Conservation (phyloP, 1,140 invertebrate genomes). For the Tribolium madens region DNA sequence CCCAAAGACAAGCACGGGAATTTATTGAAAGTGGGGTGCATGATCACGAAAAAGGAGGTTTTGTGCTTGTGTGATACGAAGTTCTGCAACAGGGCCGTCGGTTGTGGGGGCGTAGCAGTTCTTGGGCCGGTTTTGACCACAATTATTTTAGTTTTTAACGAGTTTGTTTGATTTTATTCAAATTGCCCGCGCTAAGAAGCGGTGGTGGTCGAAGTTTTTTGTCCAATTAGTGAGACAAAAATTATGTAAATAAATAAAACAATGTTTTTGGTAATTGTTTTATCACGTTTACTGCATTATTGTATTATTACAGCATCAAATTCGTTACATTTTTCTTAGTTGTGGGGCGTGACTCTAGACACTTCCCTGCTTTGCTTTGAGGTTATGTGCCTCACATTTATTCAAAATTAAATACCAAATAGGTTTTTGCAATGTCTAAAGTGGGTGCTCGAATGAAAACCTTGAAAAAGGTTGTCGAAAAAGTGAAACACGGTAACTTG, state of each 20-base stretch:
- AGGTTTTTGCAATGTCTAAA: slow-evolving; percentile 76
- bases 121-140: neutral
- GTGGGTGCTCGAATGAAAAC: slow-evolving; percentile 73
- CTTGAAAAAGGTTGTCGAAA: slow-evolving; percentile 77
- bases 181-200: too few species aligned
- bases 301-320: too few species aligned
- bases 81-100: slow-evolving; percentile 6
- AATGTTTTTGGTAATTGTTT: too few species aligned
- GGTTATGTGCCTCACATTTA: neutral
- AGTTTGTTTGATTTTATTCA: too few species aligned
- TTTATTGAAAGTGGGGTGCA: slow-evolving; percentile 30
- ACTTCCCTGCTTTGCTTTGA: neutral
- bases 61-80: slow-evolving; percentile 25
- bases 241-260: too few species aligned
- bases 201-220: too few species aligned
- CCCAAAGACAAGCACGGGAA: slow-evolving; percentile 32
- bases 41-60: neutral
- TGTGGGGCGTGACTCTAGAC: too few species aligned
- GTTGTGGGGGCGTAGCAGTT: neutral
- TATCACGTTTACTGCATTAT: too few species aligned
- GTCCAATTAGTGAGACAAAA: too few species aligned
- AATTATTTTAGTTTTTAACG: neutral
- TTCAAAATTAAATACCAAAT: too few species aligned
- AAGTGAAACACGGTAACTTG: slow-evolving; percentile 81
- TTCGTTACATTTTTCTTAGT: too few species aligned